phyloP scores from a whole-genome alignment of 2,113 vertebrate genomes.

The Sterrhoptilus dennistouni region DNA sequence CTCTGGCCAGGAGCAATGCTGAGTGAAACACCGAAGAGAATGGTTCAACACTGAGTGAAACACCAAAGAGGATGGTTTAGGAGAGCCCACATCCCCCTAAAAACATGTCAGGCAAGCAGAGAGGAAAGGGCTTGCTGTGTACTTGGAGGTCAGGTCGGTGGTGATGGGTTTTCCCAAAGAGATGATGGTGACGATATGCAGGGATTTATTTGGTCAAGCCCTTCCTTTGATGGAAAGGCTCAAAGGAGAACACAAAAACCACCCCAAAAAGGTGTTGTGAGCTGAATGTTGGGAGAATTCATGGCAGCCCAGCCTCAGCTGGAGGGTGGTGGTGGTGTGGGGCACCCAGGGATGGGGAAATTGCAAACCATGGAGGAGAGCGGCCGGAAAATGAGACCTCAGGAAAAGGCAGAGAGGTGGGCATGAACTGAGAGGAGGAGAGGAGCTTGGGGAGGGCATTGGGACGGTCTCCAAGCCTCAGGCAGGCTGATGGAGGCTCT shows the following conservation, averaged over 20 bases:
- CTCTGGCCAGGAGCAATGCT: not conserved
- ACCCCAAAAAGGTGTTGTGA: not conserved
- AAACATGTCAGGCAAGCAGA: not conserved
- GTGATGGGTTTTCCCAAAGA: not conserved
- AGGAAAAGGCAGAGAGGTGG: not conserved
- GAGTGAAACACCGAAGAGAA: not conserved
- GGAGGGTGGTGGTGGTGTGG: not conserved
- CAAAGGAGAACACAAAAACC: not conserved
- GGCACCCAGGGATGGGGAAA: rapidly evolving
- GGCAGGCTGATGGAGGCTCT: not conserved
- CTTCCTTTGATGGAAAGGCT: not conserved
- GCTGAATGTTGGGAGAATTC: not conserved
- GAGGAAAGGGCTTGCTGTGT: not conserved
- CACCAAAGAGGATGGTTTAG: not conserved
- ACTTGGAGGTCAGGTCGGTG: rapidly evolving
- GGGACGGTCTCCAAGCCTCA: not conserved
- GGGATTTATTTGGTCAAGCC: not conserved
- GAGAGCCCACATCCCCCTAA: not conserved
- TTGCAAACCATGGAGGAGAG: not conserved
- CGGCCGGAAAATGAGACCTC: rapidly evolving
- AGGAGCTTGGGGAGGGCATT: not conserved
- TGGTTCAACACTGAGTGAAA: not conserved
- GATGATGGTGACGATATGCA: rapidly evolving
- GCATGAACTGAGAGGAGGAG: rapidly evolving
- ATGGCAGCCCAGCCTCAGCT: not conserved